Evolutionary conservation across 2,888 invertebrate species (phyloP).

Genomic region (Germaria angustata): DNA sequence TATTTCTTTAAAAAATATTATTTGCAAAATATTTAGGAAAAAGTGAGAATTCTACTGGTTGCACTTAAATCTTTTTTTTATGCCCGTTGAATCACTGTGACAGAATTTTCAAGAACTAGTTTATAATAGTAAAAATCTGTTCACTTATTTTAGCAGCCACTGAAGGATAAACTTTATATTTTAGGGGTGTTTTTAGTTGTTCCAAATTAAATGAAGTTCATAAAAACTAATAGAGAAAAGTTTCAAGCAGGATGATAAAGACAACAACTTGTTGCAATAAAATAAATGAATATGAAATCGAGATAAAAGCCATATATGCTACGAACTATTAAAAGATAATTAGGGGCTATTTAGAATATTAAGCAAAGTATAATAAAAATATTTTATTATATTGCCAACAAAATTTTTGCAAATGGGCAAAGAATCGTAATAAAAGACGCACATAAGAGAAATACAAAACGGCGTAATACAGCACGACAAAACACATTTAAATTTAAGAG

Average conservation of each 20-base stretch:
- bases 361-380: neutral
- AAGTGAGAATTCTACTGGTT: too few species aligned
- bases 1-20: too few species aligned
- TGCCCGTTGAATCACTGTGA: slow-evolving; percentile 3
- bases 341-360: neutral
- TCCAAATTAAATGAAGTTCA: slow-evolving; percentile 48
- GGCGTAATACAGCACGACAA: too few species aligned
- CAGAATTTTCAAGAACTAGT: neutral
- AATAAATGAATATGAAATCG: slow-evolving; percentile 60
- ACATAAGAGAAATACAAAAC: too few species aligned
- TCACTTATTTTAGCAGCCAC: slow-evolving; percentile 8
- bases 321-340: slow-evolving; percentile 3
- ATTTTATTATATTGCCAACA: neutral
- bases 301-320: slow-evolving; percentile 45
- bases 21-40: too few species aligned
- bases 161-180: slow-evolving; percentile 50
- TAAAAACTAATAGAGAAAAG: slow-evolving; percentile 56
- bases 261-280: slow-evolving; percentile 49
- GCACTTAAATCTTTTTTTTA: too few species aligned
- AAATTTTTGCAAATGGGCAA: neutral
- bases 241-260: slow-evolving; percentile 34
- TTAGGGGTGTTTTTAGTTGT: slow-evolving; percentile 42
- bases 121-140: slow-evolving; percentile 45
- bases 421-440: too few species aligned
- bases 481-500: too few species aligned